Evolutionary conservation across 64 coral and sea anemone genomes (phyloP), one percentile per base, ranked within the genome.

Genomic region (Dendronephthya gigantea): DNA sequence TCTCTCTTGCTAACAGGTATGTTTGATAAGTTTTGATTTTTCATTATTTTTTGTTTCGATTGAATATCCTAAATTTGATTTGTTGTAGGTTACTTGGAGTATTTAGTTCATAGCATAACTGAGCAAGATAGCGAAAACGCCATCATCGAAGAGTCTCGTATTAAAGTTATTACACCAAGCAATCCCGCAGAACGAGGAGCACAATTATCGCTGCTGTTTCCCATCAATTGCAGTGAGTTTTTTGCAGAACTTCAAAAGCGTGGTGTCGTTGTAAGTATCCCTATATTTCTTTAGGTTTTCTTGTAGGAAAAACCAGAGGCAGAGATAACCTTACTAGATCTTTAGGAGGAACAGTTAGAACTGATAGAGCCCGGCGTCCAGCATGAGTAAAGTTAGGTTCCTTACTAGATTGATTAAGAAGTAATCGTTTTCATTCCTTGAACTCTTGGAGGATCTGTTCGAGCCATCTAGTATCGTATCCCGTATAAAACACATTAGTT

Each of bases 201-300:
- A 28, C 94, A 97, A 50, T 86, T 97, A 4, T 93, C 94, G 3
- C 49, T 97, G 30, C 70, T 70, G 49, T 90, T 93, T 69, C 90
- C 89, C 55, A 68, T 87, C 35, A 86, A 88, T 50, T 41, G 88
- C 35, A 87, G 89, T 39, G 72, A 62, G 0, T 56, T 91, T 27
- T 87, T 85, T 16, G 16, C 70, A 25, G 58, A 97, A 68, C 62
- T 97, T 50, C 31, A 93, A 45, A 97, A 97, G 29, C 90, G 91
- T 66, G 94, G 94, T 82, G 89, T 97, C 51, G 94, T 97, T 86
- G 94, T 97, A 85, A 97, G 83, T 90, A 62, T 62, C 25, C 7
- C 25, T 17, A 2, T 1, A 0, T 62, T 62, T 1, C 17, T n/a
- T 62, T 9, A 62, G 3, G 16, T 62, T 45, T 45, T 11, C 41